phyloP scores from a whole-genome alignment of 1,140 invertebrate genomes.

The Zaprionus lachaisei region DNA sequence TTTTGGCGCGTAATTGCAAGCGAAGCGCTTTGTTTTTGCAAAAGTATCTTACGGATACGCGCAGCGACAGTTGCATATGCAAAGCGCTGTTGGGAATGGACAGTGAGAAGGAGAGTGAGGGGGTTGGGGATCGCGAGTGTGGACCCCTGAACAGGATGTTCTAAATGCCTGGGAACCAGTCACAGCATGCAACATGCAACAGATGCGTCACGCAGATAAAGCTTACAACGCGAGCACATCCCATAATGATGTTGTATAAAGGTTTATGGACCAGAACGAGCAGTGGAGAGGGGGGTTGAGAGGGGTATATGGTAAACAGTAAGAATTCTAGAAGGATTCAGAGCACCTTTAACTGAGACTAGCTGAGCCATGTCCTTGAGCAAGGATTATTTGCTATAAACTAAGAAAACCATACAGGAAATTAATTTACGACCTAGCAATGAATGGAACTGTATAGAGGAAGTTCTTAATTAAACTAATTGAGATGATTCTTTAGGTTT shows the following conservation, averaged over 20 bases:
- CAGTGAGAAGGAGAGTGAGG: not conserved
- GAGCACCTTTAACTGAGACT: no score
- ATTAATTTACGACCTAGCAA: no score
- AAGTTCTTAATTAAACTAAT: no score
- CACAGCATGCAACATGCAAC: slow-evolving; percentile 25
- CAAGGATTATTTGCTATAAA: no score
- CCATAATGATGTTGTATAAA: not conserved
- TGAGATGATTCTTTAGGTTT: no score
- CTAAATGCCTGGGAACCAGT: slow-evolving; percentile 59
- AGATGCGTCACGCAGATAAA: slow-evolving; percentile 30
- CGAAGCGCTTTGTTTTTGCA: slow-evolving; percentile 46
- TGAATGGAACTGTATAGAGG: no score
- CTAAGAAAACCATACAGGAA: no score
- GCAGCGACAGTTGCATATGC: slow-evolving; percentile 27
- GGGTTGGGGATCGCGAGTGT: not conserved
- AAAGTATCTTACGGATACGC: slow-evolving; percentile 50
- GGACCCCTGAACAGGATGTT: slow-evolving; percentile 45
- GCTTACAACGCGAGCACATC: slow-evolving; percentile 1
- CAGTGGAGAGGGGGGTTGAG: fast-evolving
- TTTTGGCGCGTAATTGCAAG: slow-evolving; percentile 67
- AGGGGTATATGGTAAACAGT: not conserved
- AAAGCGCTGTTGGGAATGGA: not conserved
- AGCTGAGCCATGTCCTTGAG: no score
- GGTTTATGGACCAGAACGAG: not conserved
- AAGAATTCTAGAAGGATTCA: not conserved